Base-by-base conservation (phyloP, 2,797 vertebrate genomes). In the Salmo trutta region DNA sequence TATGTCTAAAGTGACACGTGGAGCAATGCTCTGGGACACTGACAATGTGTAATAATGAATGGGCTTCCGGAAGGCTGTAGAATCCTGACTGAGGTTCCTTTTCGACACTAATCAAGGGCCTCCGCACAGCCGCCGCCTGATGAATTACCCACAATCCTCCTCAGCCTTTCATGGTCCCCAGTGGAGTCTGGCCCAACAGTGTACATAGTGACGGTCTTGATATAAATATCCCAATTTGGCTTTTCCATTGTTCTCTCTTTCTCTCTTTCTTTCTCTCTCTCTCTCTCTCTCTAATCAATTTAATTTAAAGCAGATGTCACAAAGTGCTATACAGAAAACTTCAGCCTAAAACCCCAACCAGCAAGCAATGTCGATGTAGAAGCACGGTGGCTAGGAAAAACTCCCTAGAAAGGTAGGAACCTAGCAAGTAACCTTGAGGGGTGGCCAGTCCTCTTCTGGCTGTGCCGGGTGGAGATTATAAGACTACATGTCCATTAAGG, bases 141-240 rank as follows among this genome's bases (percentile, higher is more conserved):
- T 75, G 47, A 75, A 66, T 62, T 72, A 62, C 53, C 41, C 72
- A 64, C 73, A 8, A 3, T 71, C 69, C 69, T 64, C 31, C 8
- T 68, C 31, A 70, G 52, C 66, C 77, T 82, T 67, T 73, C 66
- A 29, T 59, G 70, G 75, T 74, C 64, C 56, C 29, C 53, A 65
- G 73, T 71, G 29, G 71, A 77, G 77, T 74, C 62, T 8, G 70
- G 41, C 52, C 31, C 64, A 15, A 33, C 51, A 47, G 71, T 69
- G 33, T 24, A 51, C 71, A 74, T 76, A 77, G 59, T 54, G 19
- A 73, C 53, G 36, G 33, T 64, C 16, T 80, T 78, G 59, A 78
- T 82, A 77, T 77, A 79, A 74, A 84, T 82, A 74, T 73, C 54
- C 72, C 72, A 71, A 75, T 78, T 75, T 82, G 31, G 54, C 51